Percentiles rank a stretch among this genome's conserved stretches.
Evolutionary conservation across 2,113 vertebrate species (phyloP).

Genomic region (Zapus hudsonius): DNA sequence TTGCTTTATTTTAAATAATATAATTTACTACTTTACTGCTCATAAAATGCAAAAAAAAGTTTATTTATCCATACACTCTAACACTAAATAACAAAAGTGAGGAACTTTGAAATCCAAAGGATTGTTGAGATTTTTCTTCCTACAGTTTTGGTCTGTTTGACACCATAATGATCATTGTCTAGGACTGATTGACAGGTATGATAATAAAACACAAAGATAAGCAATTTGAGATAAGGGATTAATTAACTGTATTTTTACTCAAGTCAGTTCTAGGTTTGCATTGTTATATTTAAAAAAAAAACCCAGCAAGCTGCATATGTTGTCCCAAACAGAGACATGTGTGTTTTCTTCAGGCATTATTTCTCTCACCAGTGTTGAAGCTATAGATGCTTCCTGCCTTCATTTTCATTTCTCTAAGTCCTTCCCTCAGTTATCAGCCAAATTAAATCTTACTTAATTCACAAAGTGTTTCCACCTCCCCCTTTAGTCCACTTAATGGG

Average conservation of each 20-base stretch:
- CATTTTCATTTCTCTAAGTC: background rate
- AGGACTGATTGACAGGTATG: constrained; percentile 33
- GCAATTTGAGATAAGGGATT: background rate
- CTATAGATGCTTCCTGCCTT: background rate
- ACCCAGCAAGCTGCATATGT: background rate
- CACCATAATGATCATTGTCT: background rate
- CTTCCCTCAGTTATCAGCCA: background rate
- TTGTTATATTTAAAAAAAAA: background rate
- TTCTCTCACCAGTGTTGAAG: background rate
- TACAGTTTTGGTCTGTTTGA: constrained; percentile 36
- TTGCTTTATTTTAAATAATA: constrained; percentile 28
- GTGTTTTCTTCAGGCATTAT: background rate
- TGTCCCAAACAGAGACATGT: background rate
- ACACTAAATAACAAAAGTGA: background rate
- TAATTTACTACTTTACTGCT: background rate
- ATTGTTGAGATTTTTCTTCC: background rate
- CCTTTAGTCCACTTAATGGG: background rate
- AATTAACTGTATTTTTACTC: constrained; percentile 15
- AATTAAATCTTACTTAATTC: constrained; percentile 12
- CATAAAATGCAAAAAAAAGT: constrained; percentile 35
- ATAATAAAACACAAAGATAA: constrained; percentile 37
- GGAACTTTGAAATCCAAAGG: background rate
- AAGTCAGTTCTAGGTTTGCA: background rate
- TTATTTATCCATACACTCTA: background rate
- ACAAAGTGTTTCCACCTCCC: background rate